Base-by-base conservation (phyloP, 2,113 vertebrate species). In the Syngnathoides biaculeatus region DNA sequence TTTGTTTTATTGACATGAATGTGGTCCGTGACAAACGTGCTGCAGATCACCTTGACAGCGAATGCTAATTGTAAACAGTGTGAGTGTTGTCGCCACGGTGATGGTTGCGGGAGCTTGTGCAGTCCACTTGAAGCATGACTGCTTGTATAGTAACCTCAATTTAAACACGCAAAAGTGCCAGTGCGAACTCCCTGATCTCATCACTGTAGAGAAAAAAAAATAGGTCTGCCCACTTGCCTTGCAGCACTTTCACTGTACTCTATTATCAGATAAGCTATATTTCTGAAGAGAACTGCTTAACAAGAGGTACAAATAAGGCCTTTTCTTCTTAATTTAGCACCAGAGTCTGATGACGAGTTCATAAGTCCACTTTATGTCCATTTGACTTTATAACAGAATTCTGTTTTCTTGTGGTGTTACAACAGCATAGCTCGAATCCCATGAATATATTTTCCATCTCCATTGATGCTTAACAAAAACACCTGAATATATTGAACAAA, bases 11-110 rank as follows among this genome's bases (percentile, higher is more conserved):
- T 68, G 53, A 38, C 38, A 8, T 60, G 65, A 55, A 56, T 62
- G 48, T 20, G 24, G 74, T 68, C 69, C 61, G 53, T 61, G 59
- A 58, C 68, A 68, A 59, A 42, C 50, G 11, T 56, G 26, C 58
- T 60, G 45, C 65, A 64, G 68, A 80, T 79, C 72, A 72, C 65
- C 47, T 19, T 71, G 19, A 56, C 63, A 67, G 56, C 77, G 74
- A 75, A 82, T 73, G 74, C 75, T 87, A 79, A 87, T 81, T 84
- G 76, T 73, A 73, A 85, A 74, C 71, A 48, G 45, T 47, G 71
- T 43, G 65, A 65, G 69, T 70, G 81, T 42, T 74, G 80, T 84
- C 78, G 81, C 85, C 80, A 85, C 77, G 57, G 84, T 56, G 80
- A 83, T 42, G 73, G 63, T 43, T 12, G 75, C 39, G 2, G 66